Base-by-base conservation (phyloP, 2,113 vertebrate genomes). In the Hemicordylus capensis region DNA sequence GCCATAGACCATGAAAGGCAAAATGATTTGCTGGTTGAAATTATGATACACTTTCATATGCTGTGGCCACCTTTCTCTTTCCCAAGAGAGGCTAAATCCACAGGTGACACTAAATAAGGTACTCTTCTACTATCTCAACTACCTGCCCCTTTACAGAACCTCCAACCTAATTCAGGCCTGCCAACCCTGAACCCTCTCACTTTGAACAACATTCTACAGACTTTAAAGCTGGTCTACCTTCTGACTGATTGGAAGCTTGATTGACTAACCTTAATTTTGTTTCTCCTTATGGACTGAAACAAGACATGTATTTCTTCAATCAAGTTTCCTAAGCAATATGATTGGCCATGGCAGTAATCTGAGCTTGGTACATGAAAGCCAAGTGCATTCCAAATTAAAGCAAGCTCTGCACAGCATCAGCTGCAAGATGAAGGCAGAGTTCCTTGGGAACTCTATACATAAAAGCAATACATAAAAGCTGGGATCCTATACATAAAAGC, bases 1-100 rank as follows among this genome's bases (percentile, higher is more conserved):
- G 89, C 84, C 88, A 1, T 0, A 19, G 88, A 83, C 85, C 90
- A 69, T 2, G 7, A 1, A 24, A 87, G 74, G 34, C 61, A 70
- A 81, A 85, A 69, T 46, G 31, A 26, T 46, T 70, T 61, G 51
- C 67, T 73, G 39, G 28, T 4, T 73, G 37, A 46, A 70, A 70
- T 67, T 24, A 42, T 15, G 7, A 83, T 46, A 59, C 31, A n/a
- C n/a, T 44, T 58, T 42, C 24, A 24, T 6, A 73, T 15, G 31
- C 2, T 26, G 20, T 64, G 59, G 34, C 9, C 28, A 24, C 48
- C 20, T 31, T 80, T 61, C 17, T 6, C 24, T 63, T 79, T 48
- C 28, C 59, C 2, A 34, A 51, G 44, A 63, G 54, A 2, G 17
- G 15, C 48, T 44, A 59, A 67, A 72, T 72, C 42, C 31, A 11